Base-by-base conservation (phyloP, 2,888 invertebrate genomes). In the Unio pictorum region DNA sequence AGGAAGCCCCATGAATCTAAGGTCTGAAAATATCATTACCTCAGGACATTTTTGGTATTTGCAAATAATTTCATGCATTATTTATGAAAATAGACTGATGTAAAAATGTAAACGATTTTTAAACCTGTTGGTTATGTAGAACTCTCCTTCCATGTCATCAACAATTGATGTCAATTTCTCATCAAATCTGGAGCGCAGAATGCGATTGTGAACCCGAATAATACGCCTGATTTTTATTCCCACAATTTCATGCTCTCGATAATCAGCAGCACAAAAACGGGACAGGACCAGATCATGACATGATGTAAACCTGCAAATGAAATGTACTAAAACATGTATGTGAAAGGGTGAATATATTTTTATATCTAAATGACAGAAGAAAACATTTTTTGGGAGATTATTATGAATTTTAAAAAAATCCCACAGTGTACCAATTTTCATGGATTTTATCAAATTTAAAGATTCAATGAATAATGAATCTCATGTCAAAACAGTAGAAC, bases 211-310 rank as follows among this genome's bases (percentile, higher is more conserved):
- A 28, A 90, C 81, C 20, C 89, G 79, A 8, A 87, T 85, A 60
- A 90, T 87, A 58, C 85, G 68, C 64, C 88, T 86, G 6, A 90
- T 83, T 66, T 86, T 87, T 26, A 89, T 81, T 28, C 89, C 89
- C 17, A 81, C 78, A 59, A 90, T 80, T 15, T 84, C 85, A 67
- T 85, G 80, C 8, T 84, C 82, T 61, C 76, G 74, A 76, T 85
- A 90, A 69, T 90, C 89, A 7, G 81, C 79, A 6, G 87, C 85
- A 84, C 90, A 90, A 78, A 90, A 90, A 55, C 90, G 80, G 26
- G 90, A 90, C 70, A 88, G 76, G 18, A 90, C 82, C 57, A 90
- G 79, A 69, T 90, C 89, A 79, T 88, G 86, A 74, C 89, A 89
- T 17, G 89, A 87, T 4, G 85, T 84, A 72, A 87, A 89, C 89